These are phyloP conservation scores for Emydura subglobosa DNA, from an alignment of 2,113 vertebrate species.

Conservation along the genomic window DNA sequence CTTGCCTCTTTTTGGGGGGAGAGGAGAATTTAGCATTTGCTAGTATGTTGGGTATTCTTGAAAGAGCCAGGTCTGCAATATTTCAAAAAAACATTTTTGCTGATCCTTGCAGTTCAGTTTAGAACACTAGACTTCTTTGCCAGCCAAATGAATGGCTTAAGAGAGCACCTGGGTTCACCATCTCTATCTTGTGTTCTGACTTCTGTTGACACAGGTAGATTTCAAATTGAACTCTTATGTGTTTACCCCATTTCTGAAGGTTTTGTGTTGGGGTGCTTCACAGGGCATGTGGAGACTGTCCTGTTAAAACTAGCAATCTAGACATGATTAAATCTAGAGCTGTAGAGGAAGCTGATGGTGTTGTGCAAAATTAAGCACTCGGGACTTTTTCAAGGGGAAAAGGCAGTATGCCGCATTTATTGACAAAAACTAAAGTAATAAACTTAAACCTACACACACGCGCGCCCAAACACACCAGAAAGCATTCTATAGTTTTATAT, in stretches of 20 bases:
- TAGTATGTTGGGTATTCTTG: not conserved
- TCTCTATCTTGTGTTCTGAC: not conserved
- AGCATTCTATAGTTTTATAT: no score
- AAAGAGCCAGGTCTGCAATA: not conserved
- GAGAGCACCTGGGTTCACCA: not conserved
- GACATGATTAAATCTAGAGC: not conserved
- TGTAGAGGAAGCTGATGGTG: not conserved
- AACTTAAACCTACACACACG: no score
- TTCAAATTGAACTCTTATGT: not conserved
- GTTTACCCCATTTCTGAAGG: not conserved
- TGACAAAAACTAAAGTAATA: no score
- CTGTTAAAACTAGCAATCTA: not conserved
- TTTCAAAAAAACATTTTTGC: not conserved
- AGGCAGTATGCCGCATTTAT: no score
- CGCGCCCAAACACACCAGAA: no score
- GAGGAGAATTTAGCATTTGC: not conserved
- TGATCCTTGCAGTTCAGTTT: not conserved
- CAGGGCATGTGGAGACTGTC: not conserved
- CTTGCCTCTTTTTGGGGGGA: not conserved
- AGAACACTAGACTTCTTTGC: not conserved
- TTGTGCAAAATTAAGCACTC: no score
- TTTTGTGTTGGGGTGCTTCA: not conserved
- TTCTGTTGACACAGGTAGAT: not conserved
- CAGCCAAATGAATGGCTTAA: not conserved
- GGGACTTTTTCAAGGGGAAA: no score